phyloP scores from a whole-genome alignment of 1,140 invertebrate species.

The Saccostrea cuccullata region DNA sequence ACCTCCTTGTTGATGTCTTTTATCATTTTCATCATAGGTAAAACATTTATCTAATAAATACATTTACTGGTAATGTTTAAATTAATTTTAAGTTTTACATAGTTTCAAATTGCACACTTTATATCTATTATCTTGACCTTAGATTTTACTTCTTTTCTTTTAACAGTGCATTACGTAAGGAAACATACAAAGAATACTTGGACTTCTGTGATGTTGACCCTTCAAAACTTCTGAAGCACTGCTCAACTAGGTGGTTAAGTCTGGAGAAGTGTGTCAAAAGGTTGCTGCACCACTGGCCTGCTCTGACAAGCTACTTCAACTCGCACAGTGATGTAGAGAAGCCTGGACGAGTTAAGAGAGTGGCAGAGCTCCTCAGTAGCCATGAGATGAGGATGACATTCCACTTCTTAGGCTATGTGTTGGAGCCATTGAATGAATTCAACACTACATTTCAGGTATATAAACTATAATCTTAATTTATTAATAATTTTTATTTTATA shows the following conservation, averaged over 20 bases:
- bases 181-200: constrained; percentile 47
- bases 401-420: constrained; percentile 45
- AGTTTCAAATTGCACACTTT: neutral
- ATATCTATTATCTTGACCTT: neutral
- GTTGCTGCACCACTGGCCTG: constrained; percentile 57
- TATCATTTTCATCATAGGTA: constrained; percentile 49
- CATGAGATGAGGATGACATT: constrained; percentile 45
- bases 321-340: constrained; percentile 51
- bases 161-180: constrained; percentile 22
- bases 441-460: constrained; percentile 54
- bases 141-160: neutral
- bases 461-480: too few species aligned
- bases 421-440: constrained; percentile 15
- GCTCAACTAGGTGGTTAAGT: neutral
- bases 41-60: neutral
- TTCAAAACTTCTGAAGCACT: constrained; percentile 58
- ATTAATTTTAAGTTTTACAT: neutral
- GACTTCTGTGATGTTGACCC: constrained; percentile 55
- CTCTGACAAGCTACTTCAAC: constrained; percentile 46
- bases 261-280: neutral
- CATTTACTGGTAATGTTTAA: neutral
- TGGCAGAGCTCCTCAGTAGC: neutral
- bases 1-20: constrained; percentile 50
- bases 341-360: constrained; percentile 43
- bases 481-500: too few species aligned